Percentiles rank a stretch among this genome's conserved stretches.
phyloP scores from a whole-genome alignment of 2,797 vertebrate species.

The Erethizon dorsatum region DNA sequence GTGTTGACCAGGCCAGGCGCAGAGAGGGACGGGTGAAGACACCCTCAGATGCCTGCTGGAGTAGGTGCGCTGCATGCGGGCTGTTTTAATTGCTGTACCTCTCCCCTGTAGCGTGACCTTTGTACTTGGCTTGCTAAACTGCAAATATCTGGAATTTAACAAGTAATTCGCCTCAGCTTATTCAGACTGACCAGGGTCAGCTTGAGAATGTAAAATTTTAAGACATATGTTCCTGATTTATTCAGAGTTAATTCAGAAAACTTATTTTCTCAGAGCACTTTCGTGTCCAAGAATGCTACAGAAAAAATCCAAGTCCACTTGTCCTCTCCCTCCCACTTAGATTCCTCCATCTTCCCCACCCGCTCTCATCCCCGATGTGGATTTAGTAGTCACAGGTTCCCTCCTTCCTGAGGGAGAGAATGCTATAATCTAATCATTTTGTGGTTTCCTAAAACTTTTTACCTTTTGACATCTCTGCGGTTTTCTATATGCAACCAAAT shows the following conservation, averaged over 20 bases:
- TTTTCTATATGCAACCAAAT: slow-evolving; percentile 40
- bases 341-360: slow-evolving; percentile 19
- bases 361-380: background rate
- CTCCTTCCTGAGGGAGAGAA: slow-evolving; percentile 40
- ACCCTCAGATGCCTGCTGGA: slow-evolving; percentile 6
- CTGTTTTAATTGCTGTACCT: background rate
- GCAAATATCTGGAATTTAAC: slow-evolving; percentile 59
- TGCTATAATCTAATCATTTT: slow-evolving; percentile 63
- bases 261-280: slow-evolving; percentile 49
- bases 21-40: slow-evolving; percentile 57
- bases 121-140: background rate
- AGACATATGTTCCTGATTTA: slow-evolving; percentile 79
- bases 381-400: slow-evolving; percentile 24
- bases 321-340: slow-evolving; percentile 2
- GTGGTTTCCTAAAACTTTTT: slow-evolving; percentile 73
- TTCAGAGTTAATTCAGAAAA: slow-evolving; percentile 76
- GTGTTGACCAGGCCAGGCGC: slow-evolving; percentile 68
- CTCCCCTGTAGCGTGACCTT: background rate
- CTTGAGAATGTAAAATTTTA: slow-evolving; percentile 57
- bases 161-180: background rate
- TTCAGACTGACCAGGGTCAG: slow-evolving; percentile 48
- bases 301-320: slow-evolving; percentile 57
- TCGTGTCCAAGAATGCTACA: slow-evolving; percentile 66
- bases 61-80: background rate
- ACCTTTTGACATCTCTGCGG: slow-evolving; percentile 48